These are phyloP conservation scores for Lasaia peninsularis DNA, from an alignment of 1,140 invertebrate species.

Conservation along the genomic window DNA sequence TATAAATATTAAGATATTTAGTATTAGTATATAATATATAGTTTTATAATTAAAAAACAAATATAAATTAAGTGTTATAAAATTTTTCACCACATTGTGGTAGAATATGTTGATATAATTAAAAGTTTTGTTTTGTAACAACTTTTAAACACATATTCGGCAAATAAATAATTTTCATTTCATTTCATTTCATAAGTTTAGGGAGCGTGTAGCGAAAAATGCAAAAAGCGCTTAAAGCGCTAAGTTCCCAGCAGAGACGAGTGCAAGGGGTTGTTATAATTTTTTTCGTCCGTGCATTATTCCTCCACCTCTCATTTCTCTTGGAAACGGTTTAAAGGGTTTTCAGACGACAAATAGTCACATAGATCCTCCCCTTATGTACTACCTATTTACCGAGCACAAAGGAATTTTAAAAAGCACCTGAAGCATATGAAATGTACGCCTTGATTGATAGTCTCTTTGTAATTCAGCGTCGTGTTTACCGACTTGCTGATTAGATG, in stretches of 20 bases:
- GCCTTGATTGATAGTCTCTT: constrained; percentile 10
- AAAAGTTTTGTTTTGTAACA: too few relatives aligned
- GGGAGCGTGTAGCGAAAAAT: too few relatives aligned
- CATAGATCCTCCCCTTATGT: constrained; percentile 9
- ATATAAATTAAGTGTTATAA: too few relatives aligned
- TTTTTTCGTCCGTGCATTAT: constrained; percentile 20
- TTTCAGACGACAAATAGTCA: constrained; percentile 12
- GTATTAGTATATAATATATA: too few relatives aligned
- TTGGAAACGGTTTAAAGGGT: constrained; percentile 12
- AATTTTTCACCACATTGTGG: too few relatives aligned
- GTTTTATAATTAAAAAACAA: too few relatives aligned
- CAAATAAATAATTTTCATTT: too few relatives aligned
- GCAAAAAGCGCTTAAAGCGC: background rate
- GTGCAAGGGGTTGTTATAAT: constrained; percentile 25
- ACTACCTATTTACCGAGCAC: constrained; percentile 9
- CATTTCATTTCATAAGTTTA: too few relatives aligned
- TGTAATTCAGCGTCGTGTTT: constrained; percentile 1
- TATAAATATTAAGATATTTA: too few relatives aligned
- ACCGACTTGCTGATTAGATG: background rate
- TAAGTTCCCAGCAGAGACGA: background rate
- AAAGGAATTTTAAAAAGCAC: constrained; percentile 12
- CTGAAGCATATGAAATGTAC: constrained; percentile 10
- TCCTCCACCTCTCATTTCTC: constrained; percentile 10
- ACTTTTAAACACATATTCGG: too few relatives aligned
- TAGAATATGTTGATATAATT: too few relatives aligned